These are phyloP conservation scores for Gymnoscopelus braueri DNA, from an alignment of 2,797 vertebrate genomes.

Conservation along the genomic window DNA sequence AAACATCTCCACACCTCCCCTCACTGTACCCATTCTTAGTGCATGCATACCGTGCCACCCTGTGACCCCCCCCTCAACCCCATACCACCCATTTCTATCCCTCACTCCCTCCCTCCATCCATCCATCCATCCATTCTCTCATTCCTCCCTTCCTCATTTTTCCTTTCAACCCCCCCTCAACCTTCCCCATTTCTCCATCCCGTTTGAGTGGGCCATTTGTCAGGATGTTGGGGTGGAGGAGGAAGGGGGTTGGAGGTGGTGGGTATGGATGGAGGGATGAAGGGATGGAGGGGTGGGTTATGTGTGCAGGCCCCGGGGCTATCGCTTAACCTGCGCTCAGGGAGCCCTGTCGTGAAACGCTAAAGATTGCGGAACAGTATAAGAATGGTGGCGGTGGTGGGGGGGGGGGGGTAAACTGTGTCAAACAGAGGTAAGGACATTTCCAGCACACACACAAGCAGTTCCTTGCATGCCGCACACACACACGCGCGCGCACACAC, in stretches of 20 bases:
- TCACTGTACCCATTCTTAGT: not conserved
- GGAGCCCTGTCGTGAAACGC: constrained; percentile 77
- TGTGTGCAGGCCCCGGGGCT: constrained; percentile 70
- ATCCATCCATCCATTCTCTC: not conserved
- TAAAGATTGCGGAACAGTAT: constrained; percentile 78
- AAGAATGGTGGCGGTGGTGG: constrained; percentile 61
- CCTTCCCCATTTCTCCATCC: constrained; percentile 19
- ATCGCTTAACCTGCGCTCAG: constrained; percentile 81
- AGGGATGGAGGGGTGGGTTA: constrained; percentile 22
- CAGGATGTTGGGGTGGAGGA: constrained; percentile 15
- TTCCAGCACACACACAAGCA: too few relatives aligned
- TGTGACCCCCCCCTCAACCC: not conserved
- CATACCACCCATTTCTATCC: not conserved
- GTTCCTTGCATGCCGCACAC: too few relatives aligned
- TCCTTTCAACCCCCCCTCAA: not conserved
- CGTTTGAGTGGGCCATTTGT: constrained; percentile 63
- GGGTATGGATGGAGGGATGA: constrained; percentile 23
- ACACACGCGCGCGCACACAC: too few relatives aligned
- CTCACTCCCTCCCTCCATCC: not conserved
- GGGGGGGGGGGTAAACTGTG: constrained; percentile 65
- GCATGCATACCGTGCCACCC: not conserved
- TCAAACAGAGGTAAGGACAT: constrained; percentile 80
- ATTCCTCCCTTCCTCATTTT: not conserved
- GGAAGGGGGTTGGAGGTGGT: not conserved
- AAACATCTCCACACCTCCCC: not conserved